A percentile compares a stretch with the other conserved stretches of the same genome.
phyloP scores from a whole-genome alignment of 2,888 invertebrate species.

The Parasteatoda lunata region DNA sequence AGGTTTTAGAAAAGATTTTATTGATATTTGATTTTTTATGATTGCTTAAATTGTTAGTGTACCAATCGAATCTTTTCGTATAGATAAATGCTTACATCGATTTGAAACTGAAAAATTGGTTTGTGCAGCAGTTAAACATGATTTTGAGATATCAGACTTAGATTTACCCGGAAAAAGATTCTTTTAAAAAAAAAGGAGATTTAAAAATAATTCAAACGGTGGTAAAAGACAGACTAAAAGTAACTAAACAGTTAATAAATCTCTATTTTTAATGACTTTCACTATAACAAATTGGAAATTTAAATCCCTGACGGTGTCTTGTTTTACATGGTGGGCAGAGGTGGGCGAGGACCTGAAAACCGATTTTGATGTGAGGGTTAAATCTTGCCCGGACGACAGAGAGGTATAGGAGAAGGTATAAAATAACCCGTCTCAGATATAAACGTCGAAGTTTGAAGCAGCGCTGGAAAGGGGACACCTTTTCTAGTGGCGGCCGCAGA shows the following conservation, averaged over 20 bases:
- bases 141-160: no score
- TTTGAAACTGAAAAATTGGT: no score
- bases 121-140: no score
- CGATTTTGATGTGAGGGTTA: slow-evolving; percentile 52
- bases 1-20: no score
- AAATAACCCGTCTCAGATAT: slow-evolving; percentile 64
- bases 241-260: neutral
- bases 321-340: slow-evolving; percentile 23
- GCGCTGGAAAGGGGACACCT: slow-evolving; percentile 30
- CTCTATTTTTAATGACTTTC: slow-evolving; percentile 43
- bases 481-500: slow-evolving; percentile 31
- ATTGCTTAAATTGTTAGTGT: no score
- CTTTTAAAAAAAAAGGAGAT: no score
- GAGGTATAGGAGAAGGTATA: slow-evolving; percentile 42
- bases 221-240: neutral
- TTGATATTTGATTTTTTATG: no score
- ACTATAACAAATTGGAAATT: slow-evolving; percentile 64
- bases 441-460: slow-evolving; percentile 62
- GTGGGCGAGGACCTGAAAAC: slow-evolving; percentile 1
- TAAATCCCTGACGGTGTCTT: slow-evolving; percentile 37
- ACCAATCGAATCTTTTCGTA: no score
- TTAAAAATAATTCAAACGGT: no score
- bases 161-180: no score
- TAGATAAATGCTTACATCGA: no score
- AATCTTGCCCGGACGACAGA: slow-evolving; percentile 28